Evolutionary conservation across 2,888 invertebrate genomes (phyloP).

Genomic region (Deroplatys truncata): DNA sequence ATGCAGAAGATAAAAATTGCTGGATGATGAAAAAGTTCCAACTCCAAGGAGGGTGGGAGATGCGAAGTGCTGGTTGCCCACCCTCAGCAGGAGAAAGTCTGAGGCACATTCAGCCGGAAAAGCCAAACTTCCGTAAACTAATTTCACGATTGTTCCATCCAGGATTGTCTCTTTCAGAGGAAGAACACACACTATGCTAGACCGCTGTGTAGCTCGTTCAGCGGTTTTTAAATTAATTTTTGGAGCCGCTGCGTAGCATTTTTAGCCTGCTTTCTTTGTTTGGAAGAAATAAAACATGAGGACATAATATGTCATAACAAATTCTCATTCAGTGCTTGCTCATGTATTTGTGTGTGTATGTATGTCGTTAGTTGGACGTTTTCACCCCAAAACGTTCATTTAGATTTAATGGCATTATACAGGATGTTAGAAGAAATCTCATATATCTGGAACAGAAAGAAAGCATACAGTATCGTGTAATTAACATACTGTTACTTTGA

Average conservation of each 20-base stretch:
- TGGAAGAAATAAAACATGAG: not conserved
- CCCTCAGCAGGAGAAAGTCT: not conserved
- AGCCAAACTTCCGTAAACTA: constrained; percentile 4
- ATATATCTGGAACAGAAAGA: too few relatives aligned
- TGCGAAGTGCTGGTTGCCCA: too few relatives aligned
- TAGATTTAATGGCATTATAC: too few relatives aligned
- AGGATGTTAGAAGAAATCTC: too few relatives aligned
- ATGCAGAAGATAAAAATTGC: not conserved
- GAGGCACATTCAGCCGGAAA: not conserved
- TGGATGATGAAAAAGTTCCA: not conserved
- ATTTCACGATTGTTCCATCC: constrained; percentile 1
- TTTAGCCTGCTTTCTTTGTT: not conserved
- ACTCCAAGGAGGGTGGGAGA: not conserved
- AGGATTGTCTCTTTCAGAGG: not conserved
- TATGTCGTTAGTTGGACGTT: too few relatives aligned
- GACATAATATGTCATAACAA: too few relatives aligned
- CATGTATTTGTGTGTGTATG: too few relatives aligned
- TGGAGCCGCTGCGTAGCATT: not conserved
- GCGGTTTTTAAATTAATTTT: not conserved
- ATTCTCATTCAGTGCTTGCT: too few relatives aligned
- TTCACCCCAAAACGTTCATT: too few relatives aligned
- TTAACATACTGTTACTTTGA: too few relatives aligned
- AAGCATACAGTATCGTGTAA: too few relatives aligned
- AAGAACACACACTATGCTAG: not conserved
- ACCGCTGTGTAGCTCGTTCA: not conserved